phyloP scores from a whole-genome alignment of 2,113 vertebrate species.

The Crocuta crocuta region DNA sequence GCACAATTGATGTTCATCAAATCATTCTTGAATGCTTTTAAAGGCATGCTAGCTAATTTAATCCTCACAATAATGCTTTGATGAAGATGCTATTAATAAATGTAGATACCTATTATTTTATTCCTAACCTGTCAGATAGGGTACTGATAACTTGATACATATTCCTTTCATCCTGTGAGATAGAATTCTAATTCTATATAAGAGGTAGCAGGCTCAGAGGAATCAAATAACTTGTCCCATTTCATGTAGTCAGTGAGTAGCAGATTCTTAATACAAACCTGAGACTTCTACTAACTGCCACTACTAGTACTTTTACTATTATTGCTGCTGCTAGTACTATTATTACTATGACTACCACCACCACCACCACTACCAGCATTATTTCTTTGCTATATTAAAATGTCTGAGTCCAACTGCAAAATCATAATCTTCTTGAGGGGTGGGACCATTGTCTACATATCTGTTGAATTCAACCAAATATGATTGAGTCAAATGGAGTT shows the following conservation, averaged over 20 bases:
- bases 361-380: not conserved
- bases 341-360: not conserved
- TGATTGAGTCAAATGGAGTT: not conserved
- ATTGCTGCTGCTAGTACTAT: too few relatives aligned
- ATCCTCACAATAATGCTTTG: not conserved
- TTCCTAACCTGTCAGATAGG: not conserved
- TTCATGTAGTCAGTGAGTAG: not conserved
- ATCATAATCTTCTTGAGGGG: not conserved
- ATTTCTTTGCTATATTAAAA: not conserved
- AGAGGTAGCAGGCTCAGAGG: not conserved
- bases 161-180: not conserved
- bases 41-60: not conserved
- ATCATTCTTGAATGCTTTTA: not conserved
- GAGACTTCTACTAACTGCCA: not conserved
- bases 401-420: not conserved
- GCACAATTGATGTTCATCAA: not conserved
- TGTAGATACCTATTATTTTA: not conserved
- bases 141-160: not conserved
- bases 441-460: not conserved
- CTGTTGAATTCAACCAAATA: not conserved
- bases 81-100: not conserved
- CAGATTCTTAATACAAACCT: not conserved
- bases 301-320: not conserved
- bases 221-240: constrained; percentile 3
- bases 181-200: not conserved